Evolutionary conservation across 2,113 vertebrate genomes (phyloP).

Genomic region (Aegotheles bennettii): DNA sequence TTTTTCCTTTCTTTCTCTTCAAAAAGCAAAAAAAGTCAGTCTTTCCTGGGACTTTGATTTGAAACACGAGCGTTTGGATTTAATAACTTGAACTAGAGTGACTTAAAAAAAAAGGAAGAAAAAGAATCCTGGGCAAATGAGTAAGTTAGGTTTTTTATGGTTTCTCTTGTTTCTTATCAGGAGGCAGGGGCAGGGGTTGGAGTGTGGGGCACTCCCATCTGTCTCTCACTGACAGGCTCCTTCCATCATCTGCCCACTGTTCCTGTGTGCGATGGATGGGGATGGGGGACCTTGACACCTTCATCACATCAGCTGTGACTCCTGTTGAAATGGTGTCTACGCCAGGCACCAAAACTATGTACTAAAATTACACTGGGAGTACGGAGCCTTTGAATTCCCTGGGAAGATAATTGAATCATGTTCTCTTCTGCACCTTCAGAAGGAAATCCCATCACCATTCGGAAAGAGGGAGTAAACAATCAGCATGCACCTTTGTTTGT

Average conservation of each 20-base stretch:
- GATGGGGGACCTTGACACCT: not conserved
- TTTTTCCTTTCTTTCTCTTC: not conserved
- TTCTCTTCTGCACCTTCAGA: not conserved
- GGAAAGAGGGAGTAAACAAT: not conserved
- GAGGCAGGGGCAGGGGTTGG: not conserved
- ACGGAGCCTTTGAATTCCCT: not conserved
- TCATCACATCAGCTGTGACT: not conserved
- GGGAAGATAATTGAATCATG: not conserved
- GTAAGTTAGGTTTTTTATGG: not conserved
- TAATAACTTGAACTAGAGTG: not conserved
- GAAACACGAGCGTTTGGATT: not conserved
- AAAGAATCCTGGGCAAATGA: not conserved
- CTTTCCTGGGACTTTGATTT: not conserved
- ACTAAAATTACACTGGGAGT: not conserved
- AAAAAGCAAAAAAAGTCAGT: not conserved
- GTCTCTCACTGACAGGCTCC: slow-evolving; percentile 15
- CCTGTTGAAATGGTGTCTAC: not conserved
- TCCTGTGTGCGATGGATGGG: not conserved
- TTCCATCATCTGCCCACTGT: not conserved
- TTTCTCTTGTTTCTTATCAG: slow-evolving; percentile 12
- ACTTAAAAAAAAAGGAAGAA: not conserved
- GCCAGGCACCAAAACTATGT: not conserved
- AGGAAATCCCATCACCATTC: not conserved
- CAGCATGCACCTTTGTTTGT: not conserved
- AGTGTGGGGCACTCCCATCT: not conserved